Base-by-base conservation (phyloP, 2,797 vertebrate genomes). In the Molossus molossus region DNA sequence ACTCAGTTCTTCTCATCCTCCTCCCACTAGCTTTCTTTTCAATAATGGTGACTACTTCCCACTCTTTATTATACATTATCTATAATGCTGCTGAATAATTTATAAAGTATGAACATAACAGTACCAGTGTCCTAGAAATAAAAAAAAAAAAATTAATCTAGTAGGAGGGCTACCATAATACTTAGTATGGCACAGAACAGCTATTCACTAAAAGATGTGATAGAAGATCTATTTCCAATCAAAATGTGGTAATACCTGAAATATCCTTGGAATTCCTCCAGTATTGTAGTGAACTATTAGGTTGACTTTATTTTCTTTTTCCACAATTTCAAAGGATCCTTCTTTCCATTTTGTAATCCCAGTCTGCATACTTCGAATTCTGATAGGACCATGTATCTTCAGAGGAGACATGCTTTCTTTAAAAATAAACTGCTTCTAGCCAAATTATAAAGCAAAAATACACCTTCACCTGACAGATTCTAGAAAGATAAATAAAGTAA, bases 331-430 rank as follows among this genome's bases (percentile, higher is more conserved):
- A 98, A 99, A 99, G 27, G 98, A 98, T 80, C 99, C 99, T 96
- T 99, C 99, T 98, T 98, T 99, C 99, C 99, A 99, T 83, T 98
- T 99, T 23, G 99, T 99, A 97, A 99, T 99, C 37, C 99, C 99
- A 79, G 99, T 97, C 40, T 99, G 99, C 9, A 99, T 93, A 97
- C 99, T 99, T 96, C 96, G 98, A 81, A 99, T 98, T 97, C 99
- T 99, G 93, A 99, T 99, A 45, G 99, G 98, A 65, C 99, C 99
- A 72, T 98, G 99, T 97, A 99, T 98, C 98, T 99, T 99, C 94
- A 99, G 98, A 53, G 99, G 98, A 97, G 98, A 96, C 98, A 98
- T 98, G 87, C 81, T 97, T 97, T 91, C 98, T 97, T 97, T 95
- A 96, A 96, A 90, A 45, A 97, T 90, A 97, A 95, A 88, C 72